Base-by-base conservation (phyloP, 2,888 invertebrate genomes). In the Spatulosminthurus flaviceps region DNA sequence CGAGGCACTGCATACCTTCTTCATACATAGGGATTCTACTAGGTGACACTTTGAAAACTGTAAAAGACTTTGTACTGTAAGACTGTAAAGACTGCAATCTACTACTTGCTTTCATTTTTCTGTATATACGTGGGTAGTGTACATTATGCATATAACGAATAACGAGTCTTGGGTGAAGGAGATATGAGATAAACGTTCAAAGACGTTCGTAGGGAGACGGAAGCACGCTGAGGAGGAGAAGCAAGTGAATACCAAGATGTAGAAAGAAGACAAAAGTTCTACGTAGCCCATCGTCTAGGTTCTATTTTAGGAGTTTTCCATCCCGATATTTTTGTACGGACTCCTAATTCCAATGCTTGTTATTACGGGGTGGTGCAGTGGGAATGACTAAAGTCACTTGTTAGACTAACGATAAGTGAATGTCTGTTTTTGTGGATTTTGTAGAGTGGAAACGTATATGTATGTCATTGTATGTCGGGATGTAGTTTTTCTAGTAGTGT, bases 241-340 rank as follows among this genome's bases (percentile, higher is more conserved):
- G 24, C 64, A 64, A 64, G 64, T 64, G 22, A 64, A 22, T 64
- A 24, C 22, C 24, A 24, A n/a, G 64, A 26, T 22, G 64, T 22
- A 22, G 24, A 22, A 22, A 64, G 64, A 64, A 64, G 64, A 64
- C 64, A 64, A 64, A 64, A 64, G 64, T 26, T 64, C 64, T 22
- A 21, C 13, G 22, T 24, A 24, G 24, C 64, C n/a, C 24, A 16
- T 22, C 21, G 11, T 70, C 21, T 41, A 34, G 21, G 70, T 70
- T 70, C 70, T 70, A 70, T 70, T 70, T 70, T 42, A 70, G 42
- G 70, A 70, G 42, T 70, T 70, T 70, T 42, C 70, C 16, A 70
- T 34, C 42, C 70, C 28, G 64, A 64, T 34, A 70, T 70, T 70
- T 70, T 70, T 34, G 70, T 70, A 42, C 29, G 41, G 24, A 26